A percentile compares a stretch with the other conserved stretches of the same genome.
These are phyloP conservation scores for Tauraco erythrolophus DNA, from an alignment of 2,113 vertebrate species.

Conservation along the genomic window DNA sequence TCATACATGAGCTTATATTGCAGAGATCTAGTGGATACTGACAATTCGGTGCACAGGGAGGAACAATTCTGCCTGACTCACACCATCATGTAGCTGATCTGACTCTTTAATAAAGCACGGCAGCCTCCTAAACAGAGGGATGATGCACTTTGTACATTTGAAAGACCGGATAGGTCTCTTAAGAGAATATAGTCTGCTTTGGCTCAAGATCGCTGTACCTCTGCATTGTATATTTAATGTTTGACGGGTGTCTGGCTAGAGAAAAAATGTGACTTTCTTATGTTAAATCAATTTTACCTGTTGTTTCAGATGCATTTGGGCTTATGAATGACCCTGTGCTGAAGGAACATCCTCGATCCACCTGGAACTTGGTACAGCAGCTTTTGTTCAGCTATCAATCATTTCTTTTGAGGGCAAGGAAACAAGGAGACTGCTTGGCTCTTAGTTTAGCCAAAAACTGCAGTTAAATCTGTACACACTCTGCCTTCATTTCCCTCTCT, in stretches of 20 bases:
- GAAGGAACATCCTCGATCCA: background rate
- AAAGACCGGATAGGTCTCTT: background rate
- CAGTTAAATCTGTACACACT: background rate
- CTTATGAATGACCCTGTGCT: background rate
- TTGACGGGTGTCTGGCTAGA: background rate
- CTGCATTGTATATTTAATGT: background rate
- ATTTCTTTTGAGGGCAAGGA: background rate
- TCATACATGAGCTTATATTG: background rate
- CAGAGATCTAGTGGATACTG: background rate
- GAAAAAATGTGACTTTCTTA: background rate
- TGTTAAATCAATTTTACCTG: background rate
- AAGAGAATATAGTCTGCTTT: background rate
- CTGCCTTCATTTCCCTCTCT: background rate
- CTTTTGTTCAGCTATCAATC: background rate
- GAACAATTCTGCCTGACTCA: background rate
- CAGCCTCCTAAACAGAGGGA: constrained; percentile 5
- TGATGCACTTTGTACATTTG: background rate
- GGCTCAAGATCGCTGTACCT: background rate
- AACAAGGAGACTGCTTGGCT: background rate
- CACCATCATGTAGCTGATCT: background rate
- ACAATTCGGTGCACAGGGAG: background rate
- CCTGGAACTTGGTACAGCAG: background rate
- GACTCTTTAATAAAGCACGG: background rate
- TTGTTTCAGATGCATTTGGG: background rate
- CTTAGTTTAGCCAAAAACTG: background rate